These are phyloP conservation scores for Paragorgia papillata DNA, from an alignment of 92 coral and sea anemone species.

Conservation along the genomic window DNA sequence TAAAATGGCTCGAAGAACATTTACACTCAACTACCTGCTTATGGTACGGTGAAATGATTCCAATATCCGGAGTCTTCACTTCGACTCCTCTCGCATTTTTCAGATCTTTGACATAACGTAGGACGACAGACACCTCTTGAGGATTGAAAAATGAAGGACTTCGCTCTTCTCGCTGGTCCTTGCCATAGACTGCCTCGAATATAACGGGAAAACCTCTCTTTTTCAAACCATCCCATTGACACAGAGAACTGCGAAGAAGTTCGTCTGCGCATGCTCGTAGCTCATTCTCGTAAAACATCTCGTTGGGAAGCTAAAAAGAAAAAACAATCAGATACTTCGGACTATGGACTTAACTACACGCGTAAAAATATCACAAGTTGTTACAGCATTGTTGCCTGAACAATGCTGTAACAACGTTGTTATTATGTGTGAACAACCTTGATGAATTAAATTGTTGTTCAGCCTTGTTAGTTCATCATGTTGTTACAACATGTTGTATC, in stretches of 20 bases:
- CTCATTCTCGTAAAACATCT: constrained; percentile 86
- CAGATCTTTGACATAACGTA: constrained; percentile 70
- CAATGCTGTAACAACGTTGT: no score
- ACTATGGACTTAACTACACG: no score
- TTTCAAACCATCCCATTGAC: constrained; percentile 72
- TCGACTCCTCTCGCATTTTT: constrained; percentile 67
- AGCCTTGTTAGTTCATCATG: no score
- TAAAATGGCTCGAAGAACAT: no score
- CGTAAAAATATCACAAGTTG: no score
- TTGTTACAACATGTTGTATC: no score
- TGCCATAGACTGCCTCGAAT: constrained; percentile 74
- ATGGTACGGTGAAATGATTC: constrained; percentile 78
- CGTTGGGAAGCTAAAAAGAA: constrained; percentile 69
- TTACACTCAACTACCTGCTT: constrained; percentile 84
- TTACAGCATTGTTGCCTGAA: no score
- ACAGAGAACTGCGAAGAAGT: constrained; percentile 66
- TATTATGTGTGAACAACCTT: no score
- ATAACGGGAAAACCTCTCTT: constrained; percentile 76
- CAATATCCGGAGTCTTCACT: constrained; percentile 68
- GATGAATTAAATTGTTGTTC: no score
- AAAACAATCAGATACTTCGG: no score
- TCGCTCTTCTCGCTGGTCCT: constrained; percentile 76
- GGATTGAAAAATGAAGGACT: constrained; percentile 93
- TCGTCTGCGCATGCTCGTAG: constrained; percentile 74
- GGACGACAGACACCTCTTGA: constrained; percentile 73